Conservation (phyloP, 2,113 vertebrate species). For the Apus apus region DNA sequence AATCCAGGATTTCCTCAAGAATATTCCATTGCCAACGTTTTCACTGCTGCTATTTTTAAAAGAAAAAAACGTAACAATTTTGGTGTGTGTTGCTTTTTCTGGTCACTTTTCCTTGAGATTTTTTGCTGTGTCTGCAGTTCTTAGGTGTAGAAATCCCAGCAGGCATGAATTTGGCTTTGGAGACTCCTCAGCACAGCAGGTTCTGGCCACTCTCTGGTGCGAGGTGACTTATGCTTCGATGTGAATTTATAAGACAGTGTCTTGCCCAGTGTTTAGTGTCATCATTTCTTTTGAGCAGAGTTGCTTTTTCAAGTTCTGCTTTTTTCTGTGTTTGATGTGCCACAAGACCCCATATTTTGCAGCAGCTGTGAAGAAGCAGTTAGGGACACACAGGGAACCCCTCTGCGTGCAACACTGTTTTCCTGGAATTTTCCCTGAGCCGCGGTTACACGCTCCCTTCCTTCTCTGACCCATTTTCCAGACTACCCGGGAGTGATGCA, state of each 20-base stretch:
- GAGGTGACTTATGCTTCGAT: neutral
- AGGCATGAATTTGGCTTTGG: neutral
- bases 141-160: neutral
- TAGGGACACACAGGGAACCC: rapidly evolving
- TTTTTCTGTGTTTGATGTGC: neutral
- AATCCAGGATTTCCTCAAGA: neutral
- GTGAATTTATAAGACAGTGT: neutral
- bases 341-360: neutral
- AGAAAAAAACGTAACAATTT: neutral
- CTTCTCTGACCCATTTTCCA: neutral
- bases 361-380: neutral
- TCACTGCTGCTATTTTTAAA: neutral
- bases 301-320: neutral
- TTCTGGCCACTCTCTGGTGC: neutral
- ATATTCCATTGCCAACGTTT: neutral
- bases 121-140: neutral
- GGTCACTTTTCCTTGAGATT: neutral
- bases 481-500: neutral
- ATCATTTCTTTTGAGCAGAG: neutral
- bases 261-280: neutral
- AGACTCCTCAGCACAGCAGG: neutral
- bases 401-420: neutral
- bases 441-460: neutral
- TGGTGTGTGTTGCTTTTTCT: neutral
- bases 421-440: neutral